Conservation (phyloP, 2,113 vertebrate genomes). For the Coptodon bakossiorum region DNA sequence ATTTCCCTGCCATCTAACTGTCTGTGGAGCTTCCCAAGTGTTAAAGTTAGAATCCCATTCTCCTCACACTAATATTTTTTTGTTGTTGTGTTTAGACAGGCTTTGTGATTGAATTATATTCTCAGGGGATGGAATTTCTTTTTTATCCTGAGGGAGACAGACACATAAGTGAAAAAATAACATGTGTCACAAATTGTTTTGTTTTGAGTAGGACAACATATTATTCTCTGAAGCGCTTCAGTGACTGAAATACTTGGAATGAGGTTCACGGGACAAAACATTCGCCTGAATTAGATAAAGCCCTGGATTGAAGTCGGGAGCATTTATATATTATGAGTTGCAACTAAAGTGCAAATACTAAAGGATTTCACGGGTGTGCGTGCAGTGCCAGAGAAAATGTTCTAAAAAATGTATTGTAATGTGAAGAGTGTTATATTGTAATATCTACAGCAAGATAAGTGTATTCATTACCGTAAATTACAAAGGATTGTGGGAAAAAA, state of each 20-base stretch:
- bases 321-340: neutral
- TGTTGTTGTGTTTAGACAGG: neutral
- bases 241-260: neutral
- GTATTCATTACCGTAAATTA: neutral
- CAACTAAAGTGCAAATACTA: neutral
- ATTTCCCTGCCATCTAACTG: neutral
- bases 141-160: neutral
- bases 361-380: neutral
- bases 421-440: neutral
- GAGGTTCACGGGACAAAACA: neutral
- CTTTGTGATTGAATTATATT: neutral
- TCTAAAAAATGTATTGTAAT: neutral
- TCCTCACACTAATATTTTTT: slow-evolving; percentile 1
- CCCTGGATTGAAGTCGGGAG: neutral
- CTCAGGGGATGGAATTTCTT: neutral
- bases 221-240: neutral
- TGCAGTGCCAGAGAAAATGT: neutral
- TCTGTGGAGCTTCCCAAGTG: neutral
- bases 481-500: neutral
- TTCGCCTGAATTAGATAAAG: neutral
- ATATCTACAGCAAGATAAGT: neutral
- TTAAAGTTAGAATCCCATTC: neutral
- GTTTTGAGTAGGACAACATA: neutral
- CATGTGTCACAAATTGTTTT: neutral
- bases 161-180: neutral